These are phyloP conservation scores for Apostichopus californicus DNA, from an alignment of 35 echinoderm and acorn worm genomes.

Conservation along the genomic window DNA sequence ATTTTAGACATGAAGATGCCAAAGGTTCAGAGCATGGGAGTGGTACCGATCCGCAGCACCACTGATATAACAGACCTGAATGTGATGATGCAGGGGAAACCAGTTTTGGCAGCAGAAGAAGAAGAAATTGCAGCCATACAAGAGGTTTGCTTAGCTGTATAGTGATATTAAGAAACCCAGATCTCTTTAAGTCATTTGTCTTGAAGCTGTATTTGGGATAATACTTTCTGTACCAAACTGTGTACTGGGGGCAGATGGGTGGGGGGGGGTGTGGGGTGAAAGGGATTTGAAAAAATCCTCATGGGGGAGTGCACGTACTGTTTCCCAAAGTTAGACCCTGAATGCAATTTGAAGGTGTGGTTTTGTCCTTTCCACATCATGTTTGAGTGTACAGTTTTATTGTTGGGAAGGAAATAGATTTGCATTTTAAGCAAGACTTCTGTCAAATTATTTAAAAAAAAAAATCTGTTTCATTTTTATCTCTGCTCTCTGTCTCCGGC, in stretches of 20 bases:
- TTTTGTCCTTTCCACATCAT: too few species aligned
- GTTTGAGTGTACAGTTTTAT: too few species aligned
- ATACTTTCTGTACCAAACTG: background rate
- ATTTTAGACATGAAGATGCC: conserved; percentile 48
- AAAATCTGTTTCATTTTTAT: too few species aligned
- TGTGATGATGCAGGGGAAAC: conserved; percentile 87
- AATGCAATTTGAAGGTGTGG: too few species aligned
- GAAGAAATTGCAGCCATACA: conserved; percentile 75
- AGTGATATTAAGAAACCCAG: too few species aligned
- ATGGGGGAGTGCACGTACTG: too few species aligned
- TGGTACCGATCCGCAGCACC: conserved; percentile 83
- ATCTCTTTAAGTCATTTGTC: background rate
- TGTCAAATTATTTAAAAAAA: too few species aligned
- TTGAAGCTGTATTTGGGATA: background rate
- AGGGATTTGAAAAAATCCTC: too few species aligned
- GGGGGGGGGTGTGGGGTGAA: background rate
- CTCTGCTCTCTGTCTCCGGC: too few species aligned
- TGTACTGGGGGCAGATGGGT: background rate
- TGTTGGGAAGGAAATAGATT: too few species aligned
- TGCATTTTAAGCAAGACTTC: too few species aligned
- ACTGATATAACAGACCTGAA: conserved; percentile 56
- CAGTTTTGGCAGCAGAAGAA: conserved; percentile 60
- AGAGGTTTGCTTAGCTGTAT: conserved; percentile 54
- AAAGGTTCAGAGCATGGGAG: conserved; percentile 75
- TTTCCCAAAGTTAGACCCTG: too few species aligned